phyloP scores from a whole-genome alignment of 2,888 invertebrate genomes.

The Oscheius sp. region DNA sequence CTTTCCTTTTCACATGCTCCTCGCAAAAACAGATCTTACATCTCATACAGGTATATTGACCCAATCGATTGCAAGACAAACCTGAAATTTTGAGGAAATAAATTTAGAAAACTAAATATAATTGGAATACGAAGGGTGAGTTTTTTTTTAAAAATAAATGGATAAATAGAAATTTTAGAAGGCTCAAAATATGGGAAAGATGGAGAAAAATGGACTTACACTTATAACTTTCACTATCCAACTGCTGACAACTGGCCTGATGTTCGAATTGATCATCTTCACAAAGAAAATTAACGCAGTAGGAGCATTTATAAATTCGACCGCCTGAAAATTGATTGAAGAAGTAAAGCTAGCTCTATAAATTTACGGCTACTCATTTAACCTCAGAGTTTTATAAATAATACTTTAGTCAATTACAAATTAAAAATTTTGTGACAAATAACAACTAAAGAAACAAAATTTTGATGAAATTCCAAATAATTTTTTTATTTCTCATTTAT shows the following conservation, averaged over 20 bases:
- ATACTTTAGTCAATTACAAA: too few relatives aligned
- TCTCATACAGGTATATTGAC: slow-evolving; percentile 29
- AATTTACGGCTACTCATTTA: too few relatives aligned
- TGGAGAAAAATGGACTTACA: slow-evolving; percentile 18
- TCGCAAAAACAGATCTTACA: slow-evolving; percentile 31
- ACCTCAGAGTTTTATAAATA: too few relatives aligned
- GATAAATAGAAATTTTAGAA: too few relatives aligned
- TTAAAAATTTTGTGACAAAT: too few relatives aligned
- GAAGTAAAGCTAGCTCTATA: too few relatives aligned
- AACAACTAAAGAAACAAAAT: too few relatives aligned
- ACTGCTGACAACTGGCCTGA: slow-evolving; percentile 27
- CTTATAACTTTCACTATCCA: slow-evolving; percentile 27
- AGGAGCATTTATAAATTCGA: slow-evolving; percentile 29
- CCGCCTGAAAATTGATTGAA: slow-evolving; percentile 21
- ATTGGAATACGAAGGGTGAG: too few relatives aligned
- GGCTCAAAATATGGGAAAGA: too few relatives aligned
- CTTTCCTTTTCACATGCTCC: slow-evolving; percentile 24
- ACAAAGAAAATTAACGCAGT: slow-evolving; percentile 22
- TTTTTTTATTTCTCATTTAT: too few relatives aligned
- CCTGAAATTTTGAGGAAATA: neutral
- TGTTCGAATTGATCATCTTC: slow-evolving; percentile 31
- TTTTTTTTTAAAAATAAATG: neutral
- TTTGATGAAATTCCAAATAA: too few relatives aligned
- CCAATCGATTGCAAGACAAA: slow-evolving; percentile 23
- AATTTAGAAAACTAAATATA: neutral